Conservation (phyloP, 2,113 vertebrate species). For the Corythaeola cristata region DNA sequence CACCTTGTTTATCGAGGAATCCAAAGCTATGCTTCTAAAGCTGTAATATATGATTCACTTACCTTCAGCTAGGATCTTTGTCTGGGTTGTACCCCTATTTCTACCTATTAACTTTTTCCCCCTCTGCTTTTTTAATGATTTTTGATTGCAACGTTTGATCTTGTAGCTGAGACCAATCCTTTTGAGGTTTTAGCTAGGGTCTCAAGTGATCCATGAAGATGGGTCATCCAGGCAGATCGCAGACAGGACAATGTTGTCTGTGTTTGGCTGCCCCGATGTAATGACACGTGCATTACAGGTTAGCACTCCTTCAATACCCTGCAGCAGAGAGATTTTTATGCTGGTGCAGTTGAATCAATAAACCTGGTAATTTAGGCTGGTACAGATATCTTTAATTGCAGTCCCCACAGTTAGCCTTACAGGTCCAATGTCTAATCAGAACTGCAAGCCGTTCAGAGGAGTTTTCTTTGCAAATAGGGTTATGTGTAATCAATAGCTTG, state of each 20-base stretch:
- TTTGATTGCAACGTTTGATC: background rate
- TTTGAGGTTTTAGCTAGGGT: background rate
- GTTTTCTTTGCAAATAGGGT: slow-evolving; percentile 5
- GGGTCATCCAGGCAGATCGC: background rate
- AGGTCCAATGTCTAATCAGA: background rate
- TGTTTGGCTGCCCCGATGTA: background rate
- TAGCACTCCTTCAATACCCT: background rate
- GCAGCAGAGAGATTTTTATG: background rate
- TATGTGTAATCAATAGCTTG: slow-evolving; percentile 29
- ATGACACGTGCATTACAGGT: background rate
- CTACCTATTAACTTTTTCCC: background rate
- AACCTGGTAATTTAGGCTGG: background rate
- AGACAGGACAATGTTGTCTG: background rate
- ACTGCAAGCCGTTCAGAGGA: background rate
- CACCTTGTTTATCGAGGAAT: background rate
- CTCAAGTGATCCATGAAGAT: background rate
- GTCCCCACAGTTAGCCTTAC: background rate
- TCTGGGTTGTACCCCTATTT: background rate
- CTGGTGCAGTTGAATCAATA: background rate
- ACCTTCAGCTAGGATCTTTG: background rate
- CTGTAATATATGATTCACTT: background rate
- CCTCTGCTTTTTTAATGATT: background rate
- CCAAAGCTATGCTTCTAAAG: background rate
- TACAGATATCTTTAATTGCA: background rate
- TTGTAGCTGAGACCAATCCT: background rate